These are phyloP conservation scores for Trochalopteron elliotii DNA, from an alignment of 2,113 vertebrate species.

Conservation along the genomic window DNA sequence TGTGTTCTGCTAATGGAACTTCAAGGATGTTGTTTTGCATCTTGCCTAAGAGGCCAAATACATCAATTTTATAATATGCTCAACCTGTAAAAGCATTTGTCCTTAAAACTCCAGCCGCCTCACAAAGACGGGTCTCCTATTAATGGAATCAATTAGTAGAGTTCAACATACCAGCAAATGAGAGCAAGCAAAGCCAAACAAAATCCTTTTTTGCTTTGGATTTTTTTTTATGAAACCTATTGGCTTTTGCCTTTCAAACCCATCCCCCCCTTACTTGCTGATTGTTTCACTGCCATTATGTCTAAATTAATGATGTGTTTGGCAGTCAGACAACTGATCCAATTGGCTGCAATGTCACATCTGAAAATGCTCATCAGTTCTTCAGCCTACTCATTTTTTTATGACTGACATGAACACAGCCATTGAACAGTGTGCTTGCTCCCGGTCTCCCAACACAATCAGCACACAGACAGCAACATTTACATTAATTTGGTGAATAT, in stretches of 20 bases:
- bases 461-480: not conserved
- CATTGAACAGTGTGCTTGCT: not conserved
- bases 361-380: slow-evolving; percentile 36
- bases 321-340: slow-evolving; percentile 34
- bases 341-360: slow-evolving; percentile 32
- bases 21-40: slow-evolving; percentile 65
- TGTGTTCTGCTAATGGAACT: slow-evolving; percentile 47
- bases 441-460: not conserved
- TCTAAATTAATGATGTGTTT: slow-evolving; percentile 50
- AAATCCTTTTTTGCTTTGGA: not conserved
- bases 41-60: slow-evolving; percentile 47
- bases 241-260: not conserved
- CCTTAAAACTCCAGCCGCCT: slow-evolving; percentile 36
- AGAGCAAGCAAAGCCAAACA: slow-evolving; percentile 22
- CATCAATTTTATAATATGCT: slow-evolving; percentile 44
- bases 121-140: not conserved
- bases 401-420: not conserved
- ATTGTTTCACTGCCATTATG: slow-evolving; percentile 36
- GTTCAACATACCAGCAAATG: slow-evolving; percentile 31
- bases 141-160: slow-evolving; percentile 55
- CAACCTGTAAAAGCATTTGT: slow-evolving; percentile 52
- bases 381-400: slow-evolving; percentile 7
- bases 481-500: not conserved
- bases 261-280: not conserved
- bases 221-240: slow-evolving; percentile 9